Evolutionary conservation across 2,888 invertebrate genomes (phyloP).

Genomic region (Aleiodes leptofemur): DNA sequence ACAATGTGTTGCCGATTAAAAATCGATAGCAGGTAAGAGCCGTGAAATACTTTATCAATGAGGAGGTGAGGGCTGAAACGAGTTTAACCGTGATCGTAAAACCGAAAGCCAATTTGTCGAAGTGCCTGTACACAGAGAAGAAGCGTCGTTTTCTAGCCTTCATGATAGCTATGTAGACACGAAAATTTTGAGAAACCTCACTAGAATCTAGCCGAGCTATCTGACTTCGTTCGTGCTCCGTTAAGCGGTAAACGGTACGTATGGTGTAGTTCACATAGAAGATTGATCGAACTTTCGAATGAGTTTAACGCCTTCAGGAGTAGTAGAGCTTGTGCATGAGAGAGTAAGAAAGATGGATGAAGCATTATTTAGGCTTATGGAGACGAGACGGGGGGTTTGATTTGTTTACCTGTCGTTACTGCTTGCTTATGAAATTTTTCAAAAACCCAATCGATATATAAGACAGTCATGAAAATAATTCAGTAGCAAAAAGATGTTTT

Average conservation of each 20-base stretch:
- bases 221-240: constrained; percentile 52
- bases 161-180: constrained; percentile 36
- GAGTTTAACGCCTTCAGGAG: constrained; percentile 45
- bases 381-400: constrained; percentile 29
- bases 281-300: constrained; percentile 51
- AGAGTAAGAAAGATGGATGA: constrained; percentile 21
- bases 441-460: constrained; percentile 18
- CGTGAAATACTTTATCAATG: constrained; percentile 7
- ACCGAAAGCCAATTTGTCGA: constrained; percentile 46
- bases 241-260: constrained; percentile 54
- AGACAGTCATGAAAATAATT: constrained; percentile 6
- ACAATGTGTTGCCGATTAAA: constrained; percentile 1
- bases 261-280: constrained; percentile 52
- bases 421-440: constrained; percentile 19
- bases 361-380: constrained; percentile 5
- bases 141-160: constrained; percentile 29
- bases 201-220: constrained; percentile 42
- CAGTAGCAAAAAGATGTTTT: background rate
- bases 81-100: constrained; percentile 11
- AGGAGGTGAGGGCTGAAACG: background rate
- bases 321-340: constrained; percentile 9
- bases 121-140: constrained; percentile 41
- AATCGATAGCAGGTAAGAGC: background rate
- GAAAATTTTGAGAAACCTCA: constrained; percentile 47
- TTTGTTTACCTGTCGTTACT: constrained; percentile 33